Evolutionary conservation across 2,888 invertebrate species (phyloP).

Genomic region (Therioaphis trifolii): DNA sequence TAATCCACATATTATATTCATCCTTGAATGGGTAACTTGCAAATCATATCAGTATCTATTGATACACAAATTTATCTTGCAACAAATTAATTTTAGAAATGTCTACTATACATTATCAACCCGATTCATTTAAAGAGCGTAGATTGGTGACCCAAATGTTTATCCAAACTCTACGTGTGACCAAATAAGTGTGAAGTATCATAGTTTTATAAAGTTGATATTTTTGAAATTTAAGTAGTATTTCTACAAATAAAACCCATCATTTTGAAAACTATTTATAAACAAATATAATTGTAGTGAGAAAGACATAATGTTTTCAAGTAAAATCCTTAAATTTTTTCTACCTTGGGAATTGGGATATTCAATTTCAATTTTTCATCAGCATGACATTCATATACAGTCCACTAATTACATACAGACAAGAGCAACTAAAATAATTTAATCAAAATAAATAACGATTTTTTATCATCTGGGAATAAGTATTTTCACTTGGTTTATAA

Average conservation of each 20-base stretch:
- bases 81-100: constrained; percentile 1
- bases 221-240: not conserved
- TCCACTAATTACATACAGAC: no score
- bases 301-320: constrained; percentile 14
- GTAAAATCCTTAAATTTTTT: not conserved
- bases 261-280: not conserved
- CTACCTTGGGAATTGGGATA: no score
- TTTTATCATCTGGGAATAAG: no score
- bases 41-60: not conserved
- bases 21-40: not conserved
- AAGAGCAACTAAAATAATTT: no score
- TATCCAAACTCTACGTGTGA: not conserved
- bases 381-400: no score
- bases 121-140: not conserved
- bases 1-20: not conserved
- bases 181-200: not conserved
- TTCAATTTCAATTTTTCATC: no score
- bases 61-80: not conserved
- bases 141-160: constrained; percentile 2
- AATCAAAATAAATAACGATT: no score
- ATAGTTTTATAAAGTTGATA: not conserved
- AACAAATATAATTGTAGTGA: not conserved
- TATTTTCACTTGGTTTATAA: no score
- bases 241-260: not conserved
- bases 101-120: not conserved